Base-by-base conservation (phyloP, 2,888 invertebrate genomes). In the Dynastes tityus region DNA sequence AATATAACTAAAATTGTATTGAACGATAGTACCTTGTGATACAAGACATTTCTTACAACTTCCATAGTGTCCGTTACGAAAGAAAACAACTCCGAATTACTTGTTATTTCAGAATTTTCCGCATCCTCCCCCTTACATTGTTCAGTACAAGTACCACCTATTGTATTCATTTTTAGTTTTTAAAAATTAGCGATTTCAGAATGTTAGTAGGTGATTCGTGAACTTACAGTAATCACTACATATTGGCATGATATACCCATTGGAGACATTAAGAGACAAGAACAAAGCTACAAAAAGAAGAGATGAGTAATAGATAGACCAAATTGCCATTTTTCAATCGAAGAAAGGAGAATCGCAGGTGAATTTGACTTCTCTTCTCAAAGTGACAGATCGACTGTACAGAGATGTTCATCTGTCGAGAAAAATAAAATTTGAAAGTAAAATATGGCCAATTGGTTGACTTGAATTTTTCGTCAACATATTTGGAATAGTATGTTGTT, bases 211-310 rank as follows among this genome's bases (percentile, higher is more conserved):
- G 32, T 53, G 32, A 49, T 45, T 61, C 58, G 9, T 16, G 27
- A 53, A 74, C 79, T 70, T 79, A 79, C 79, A 75, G 29, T 76
- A 45, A 37, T 79, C 70, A 53, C 76, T 61, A 32, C 79, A 79
- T 32, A 79, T 70, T 22, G 79, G 79, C 70, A 79, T 79, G 8
- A 79, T 68, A 37, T 79, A 79, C 16, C 79, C 68, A 37, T 51
- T 3, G 16, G 70, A 63, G 13, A 29, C 29, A 32, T 29, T 32
- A 63, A 63, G 9, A 63, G 13, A 32, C 1, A 32, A 29, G 63
- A 27, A 32, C 37, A 63, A n/a, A n/a, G 29, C 22, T 2, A 63
- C 51, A n/a, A 68, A 2, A 68, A 68, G 51, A 51, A 13, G 51
- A 40, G 51, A 51, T 53, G 11, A 51, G 11, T 5, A 9, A 51